Base-by-base conservation (phyloP, 2,888 invertebrate genomes). In the Sialis fuliginosa region DNA sequence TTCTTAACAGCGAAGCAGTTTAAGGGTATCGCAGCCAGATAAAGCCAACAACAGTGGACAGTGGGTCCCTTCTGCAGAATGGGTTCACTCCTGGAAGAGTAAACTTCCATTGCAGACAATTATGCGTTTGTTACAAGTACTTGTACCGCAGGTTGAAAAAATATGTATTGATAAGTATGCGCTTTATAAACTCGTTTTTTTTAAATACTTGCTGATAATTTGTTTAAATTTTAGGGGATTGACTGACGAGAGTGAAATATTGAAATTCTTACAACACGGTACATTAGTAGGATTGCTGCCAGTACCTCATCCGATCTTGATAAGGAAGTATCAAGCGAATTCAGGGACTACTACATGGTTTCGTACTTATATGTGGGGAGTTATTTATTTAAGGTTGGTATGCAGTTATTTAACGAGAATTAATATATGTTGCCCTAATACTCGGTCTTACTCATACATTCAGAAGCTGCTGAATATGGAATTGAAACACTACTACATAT, bases 101-200 rank as follows among this genome's bases (percentile, higher is more conserved):
- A 96, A 97, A 67, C 71, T 98, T 53, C 98, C 98, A 6, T 70
- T 98, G 55, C 98, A 98, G 73, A 99, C 98, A 47, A 97, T 99
- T 57, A 98, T 98, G 97, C 72, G 98, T 55, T 75, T 98, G 60
- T 69, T 98, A 54, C 98, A 99, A 70, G 97, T 99, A 33, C 73
- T 98, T 5, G 98, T 98, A 53, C 98, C 98, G 46, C 98, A 99
- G 70, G 98, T 98, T 22, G 98, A 99, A 70, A 99, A 98, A 71
- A 98, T 98, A 57, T 99, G 98, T 68, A 98, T 98, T 59, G 98
- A 96, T 67, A 95, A 93, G 91, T 91, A 60, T 70, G 79, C 68
- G 5, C 8, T 9, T 41, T 1, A 8, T 3, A 35, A 9, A 35
- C 10, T n/a, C 3, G 10, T 35, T 35, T 2, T 2, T n/a, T 10